These are phyloP conservation scores for Drosophila nigritarsus DNA, from an alignment of 2,888 invertebrate species.

Conservation along the genomic window DNA sequence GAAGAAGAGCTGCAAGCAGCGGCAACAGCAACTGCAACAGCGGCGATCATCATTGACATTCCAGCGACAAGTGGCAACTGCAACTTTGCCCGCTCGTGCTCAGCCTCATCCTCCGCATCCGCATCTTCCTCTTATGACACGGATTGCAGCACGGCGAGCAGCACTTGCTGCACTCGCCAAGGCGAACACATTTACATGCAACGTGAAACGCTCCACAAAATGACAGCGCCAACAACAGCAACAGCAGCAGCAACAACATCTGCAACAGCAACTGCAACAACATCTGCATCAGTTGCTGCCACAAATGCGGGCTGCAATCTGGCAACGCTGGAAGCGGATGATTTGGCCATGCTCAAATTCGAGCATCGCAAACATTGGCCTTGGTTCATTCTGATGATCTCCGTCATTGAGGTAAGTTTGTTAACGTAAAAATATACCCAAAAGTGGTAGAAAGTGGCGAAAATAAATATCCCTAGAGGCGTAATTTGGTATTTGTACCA, in stretches of 20 bases:
- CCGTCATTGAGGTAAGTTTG: conserved; percentile 81
- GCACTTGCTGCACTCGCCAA: conserved; percentile 82
- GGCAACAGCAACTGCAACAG: conserved; percentile 12
- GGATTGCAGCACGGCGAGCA: conserved; percentile 82
- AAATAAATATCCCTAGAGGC: background rate
- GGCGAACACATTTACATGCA: conserved; percentile 83
- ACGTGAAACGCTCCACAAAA: conserved; percentile 53
- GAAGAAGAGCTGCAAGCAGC: conserved; percentile 22
- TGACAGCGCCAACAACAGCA: conserved; percentile 25
- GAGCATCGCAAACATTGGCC: conserved; percentile 82
- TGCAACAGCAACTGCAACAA: conserved; percentile 12
- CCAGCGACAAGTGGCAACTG: conserved; percentile 59
- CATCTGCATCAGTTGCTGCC: conserved; percentile 25
- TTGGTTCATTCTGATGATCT: conserved; percentile 81
- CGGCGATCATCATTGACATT: conserved; percentile 83
- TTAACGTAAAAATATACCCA: background rate
- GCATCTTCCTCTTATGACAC: conserved; percentile 79
- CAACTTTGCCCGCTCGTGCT: conserved; percentile 23
- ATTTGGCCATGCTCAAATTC: conserved; percentile 71
- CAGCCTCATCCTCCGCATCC: conserved; percentile 8
- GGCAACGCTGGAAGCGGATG: conserved; percentile 55
- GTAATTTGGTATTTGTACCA: background rate
- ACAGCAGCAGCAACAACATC: conserved; percentile 23
- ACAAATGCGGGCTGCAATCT: conserved; percentile 26
- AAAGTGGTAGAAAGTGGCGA: background rate